These are phyloP conservation scores for Climacteris rufus DNA, from an alignment of 2,113 vertebrate species.

Conservation along the genomic window DNA sequence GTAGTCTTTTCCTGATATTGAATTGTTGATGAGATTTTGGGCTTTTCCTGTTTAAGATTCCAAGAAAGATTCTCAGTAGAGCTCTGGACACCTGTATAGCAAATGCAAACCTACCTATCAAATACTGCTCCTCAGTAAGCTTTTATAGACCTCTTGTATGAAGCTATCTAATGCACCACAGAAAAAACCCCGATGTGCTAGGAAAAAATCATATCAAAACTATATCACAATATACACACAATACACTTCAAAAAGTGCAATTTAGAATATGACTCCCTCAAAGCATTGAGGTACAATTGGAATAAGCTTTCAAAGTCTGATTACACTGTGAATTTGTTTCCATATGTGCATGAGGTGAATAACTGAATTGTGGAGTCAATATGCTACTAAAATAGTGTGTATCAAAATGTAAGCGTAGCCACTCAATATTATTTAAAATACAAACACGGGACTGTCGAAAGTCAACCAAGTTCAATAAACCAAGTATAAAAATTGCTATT, in stretches of 20 bases:
- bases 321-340: neutral
- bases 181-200: neutral
- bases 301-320: neutral
- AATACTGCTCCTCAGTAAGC: neutral
- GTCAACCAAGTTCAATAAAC: neutral
- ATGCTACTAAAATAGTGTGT: neutral
- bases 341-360: neutral
- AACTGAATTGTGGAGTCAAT: neutral
- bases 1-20: neutral
- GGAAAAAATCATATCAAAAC: neutral
- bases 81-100: neutral
- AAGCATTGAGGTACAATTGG: neutral
- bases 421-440: neutral
- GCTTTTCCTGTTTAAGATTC: neutral
- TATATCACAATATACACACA: neutral
- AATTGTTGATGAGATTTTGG: neutral
- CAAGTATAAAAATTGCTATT: neutral
- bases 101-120: neutral
- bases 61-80: neutral
- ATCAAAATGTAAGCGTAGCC: neutral
- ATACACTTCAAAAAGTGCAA: neutral
- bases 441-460: neutral
- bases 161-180: neutral
- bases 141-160: neutral
- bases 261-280: neutral